Base-by-base conservation (phyloP, 2,113 vertebrate genomes). In the Clarias magur region DNA sequence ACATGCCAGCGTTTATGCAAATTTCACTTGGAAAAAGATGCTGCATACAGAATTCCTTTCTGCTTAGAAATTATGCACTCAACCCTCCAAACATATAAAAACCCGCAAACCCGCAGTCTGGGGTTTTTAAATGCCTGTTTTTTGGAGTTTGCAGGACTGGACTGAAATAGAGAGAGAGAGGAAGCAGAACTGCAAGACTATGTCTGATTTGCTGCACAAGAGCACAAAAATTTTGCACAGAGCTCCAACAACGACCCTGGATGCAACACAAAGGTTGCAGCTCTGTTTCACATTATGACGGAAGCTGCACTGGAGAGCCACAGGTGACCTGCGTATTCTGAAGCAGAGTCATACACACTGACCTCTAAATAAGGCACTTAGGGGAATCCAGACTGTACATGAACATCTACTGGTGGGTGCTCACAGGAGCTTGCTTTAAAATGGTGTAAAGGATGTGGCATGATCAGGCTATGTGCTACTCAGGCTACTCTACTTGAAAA, bases 1-100 rank as follows among this genome's bases (percentile, higher is more conserved):
- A 95, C 88, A 89, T 89, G 87, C 88, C 92, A 93, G n/a, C 86
- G 80, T 92, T 93, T 94, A 94, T 95, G 94, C 92, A 94, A 90
- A 94, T 93, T 91, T 87, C 48, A 78, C 90, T 89, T 68, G 78
- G 90, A 85, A 89, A 94, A 95, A 93, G 90, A 91, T 89, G 85
- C 90, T 80, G 92, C 89, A 89, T 87, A 90, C 90, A 83, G 65
- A 92, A 92, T 92, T 88, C 87, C 76, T 88, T 83, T 53, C 73
- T 67, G 68, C 80, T 83, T 85, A 63, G 83, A 91, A 91, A 85
- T 80, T 88, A 93, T 72, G 89, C 90, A 90, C 90, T 93, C 85
- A 53, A 88, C 91, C 91, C 90, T n/a, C 89, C 91, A 12, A 30
- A 79, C 87, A 88, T 60, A 38, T 92, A 53, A 57, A 85, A 85